phyloP scores from a whole-genome alignment of 2,113 vertebrate species.

The Nannospalax galili region DNA sequence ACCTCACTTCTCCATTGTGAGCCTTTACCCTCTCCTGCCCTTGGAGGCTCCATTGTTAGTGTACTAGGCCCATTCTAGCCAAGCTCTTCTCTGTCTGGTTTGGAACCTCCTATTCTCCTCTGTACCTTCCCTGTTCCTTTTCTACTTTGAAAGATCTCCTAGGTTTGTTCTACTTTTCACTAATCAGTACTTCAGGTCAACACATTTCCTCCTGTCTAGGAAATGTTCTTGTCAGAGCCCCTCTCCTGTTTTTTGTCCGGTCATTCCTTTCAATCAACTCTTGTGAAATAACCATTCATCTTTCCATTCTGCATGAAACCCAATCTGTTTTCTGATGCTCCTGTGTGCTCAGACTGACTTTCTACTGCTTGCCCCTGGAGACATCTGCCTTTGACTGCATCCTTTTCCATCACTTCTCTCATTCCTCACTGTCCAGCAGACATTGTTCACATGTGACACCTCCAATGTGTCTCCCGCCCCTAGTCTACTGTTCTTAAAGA shows the following conservation, averaged over 20 bases:
- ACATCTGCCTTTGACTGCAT: too few relatives aligned
- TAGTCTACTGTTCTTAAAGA: neutral
- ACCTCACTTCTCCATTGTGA: neutral
- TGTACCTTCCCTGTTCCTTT: neutral
- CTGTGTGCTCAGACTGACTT: neutral
- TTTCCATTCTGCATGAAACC: rapidly evolving
- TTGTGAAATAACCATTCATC: neutral
- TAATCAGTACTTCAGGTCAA: neutral
- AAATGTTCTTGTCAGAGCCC: neutral
- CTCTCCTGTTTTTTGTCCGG: too few relatives aligned
- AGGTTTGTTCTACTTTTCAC: neutral
- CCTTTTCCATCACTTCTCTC: neutral
- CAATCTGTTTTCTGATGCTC: neutral
- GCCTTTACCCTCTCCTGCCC: neutral
- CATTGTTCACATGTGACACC: neutral
- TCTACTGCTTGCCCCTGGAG: neutral
- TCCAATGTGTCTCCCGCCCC: neutral
- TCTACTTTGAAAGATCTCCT: neutral
- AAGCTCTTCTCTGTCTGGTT: neutral
- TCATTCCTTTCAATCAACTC: neutral
- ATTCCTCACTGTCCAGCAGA: neutral
- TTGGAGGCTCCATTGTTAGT: neutral
- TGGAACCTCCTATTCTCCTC: neutral
- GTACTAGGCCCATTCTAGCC: neutral
- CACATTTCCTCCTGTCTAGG: neutral